Conservation (phyloP, 2,113 vertebrate species). For the Pangasianodon gigas region DNA sequence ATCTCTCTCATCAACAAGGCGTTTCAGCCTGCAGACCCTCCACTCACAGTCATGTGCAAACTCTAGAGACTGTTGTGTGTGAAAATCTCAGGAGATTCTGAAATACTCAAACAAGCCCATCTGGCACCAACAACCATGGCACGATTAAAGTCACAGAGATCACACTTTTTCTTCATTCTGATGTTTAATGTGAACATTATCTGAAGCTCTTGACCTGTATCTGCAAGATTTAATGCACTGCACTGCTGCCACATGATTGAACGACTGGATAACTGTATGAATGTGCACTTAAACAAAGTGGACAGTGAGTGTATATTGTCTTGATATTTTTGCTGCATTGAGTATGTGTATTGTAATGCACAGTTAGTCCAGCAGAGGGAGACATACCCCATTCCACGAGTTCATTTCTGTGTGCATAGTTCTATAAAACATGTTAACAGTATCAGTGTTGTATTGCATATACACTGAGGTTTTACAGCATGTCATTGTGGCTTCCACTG, state of each 20-base stretch:
- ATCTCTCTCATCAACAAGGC: background rate
- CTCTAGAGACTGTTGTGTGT: too few relatives aligned
- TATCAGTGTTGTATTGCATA: background rate
- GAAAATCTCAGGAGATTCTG: background rate
- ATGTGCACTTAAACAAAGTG: background rate
- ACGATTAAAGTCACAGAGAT: background rate
- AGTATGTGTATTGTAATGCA: background rate
- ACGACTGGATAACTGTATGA: background rate
- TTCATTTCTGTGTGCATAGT: background rate
- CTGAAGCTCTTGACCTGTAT: background rate
- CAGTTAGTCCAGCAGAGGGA: constrained; percentile 26
- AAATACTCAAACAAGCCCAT: background rate
- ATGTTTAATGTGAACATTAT: background rate
- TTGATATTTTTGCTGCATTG: background rate
- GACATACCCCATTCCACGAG: constrained; percentile 1
- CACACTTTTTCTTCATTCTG: background rate
- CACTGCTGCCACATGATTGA: background rate
- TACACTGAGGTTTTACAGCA: background rate
- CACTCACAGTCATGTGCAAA: background rate
- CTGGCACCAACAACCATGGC: background rate
- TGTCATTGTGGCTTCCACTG: background rate
- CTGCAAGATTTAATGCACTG: background rate
- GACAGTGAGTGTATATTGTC: too few relatives aligned
- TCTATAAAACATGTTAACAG: background rate
- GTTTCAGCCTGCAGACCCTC: background rate